phyloP scores from a whole-genome alignment of 92 coral and sea anemone species.

The Palythoa grandiflora region DNA sequence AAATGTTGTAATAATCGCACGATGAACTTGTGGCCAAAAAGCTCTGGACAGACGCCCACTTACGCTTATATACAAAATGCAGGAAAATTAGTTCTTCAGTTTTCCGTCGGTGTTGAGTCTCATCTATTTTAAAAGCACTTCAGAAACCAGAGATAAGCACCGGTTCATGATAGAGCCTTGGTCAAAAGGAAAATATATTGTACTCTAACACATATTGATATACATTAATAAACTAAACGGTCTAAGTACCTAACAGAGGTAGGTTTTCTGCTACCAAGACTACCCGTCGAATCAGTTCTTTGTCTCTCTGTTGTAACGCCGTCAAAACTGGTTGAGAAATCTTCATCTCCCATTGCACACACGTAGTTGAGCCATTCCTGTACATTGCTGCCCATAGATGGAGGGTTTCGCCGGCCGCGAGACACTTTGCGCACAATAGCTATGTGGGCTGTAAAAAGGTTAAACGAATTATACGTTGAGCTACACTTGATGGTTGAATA shows the following conservation, averaged over 20 bases:
- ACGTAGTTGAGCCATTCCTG: constrained; percentile 98
- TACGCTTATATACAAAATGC: too few species aligned
- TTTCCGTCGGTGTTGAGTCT: too few species aligned
- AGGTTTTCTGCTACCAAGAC: constrained; percentile 36
- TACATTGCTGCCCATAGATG: constrained; percentile 98
- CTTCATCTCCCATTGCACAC: constrained; percentile 91
- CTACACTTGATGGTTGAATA: not conserved
- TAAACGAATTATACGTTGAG: not conserved
- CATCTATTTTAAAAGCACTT: too few species aligned
- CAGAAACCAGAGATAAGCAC: too few species aligned
- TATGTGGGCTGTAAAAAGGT: constrained; percentile 71
- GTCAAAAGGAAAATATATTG: not conserved
- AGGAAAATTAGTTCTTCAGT: too few species aligned
- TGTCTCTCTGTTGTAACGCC: constrained; percentile 58
- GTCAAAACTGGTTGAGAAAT: constrained; percentile 75
- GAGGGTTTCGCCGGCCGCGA: constrained; percentile 97
- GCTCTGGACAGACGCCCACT: too few species aligned
- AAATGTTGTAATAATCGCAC: too few species aligned
- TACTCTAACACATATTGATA: not conserved
- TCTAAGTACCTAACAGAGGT: constrained; percentile 15
- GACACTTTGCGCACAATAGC: constrained; percentile 92
- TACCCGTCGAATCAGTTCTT: constrained; percentile 52
- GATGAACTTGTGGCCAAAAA: too few species aligned
- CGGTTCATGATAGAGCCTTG: too few species aligned
- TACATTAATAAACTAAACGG: not conserved